Base-by-base conservation (phyloP, 2,113 vertebrate species). In the Suncus etruscus region DNA sequence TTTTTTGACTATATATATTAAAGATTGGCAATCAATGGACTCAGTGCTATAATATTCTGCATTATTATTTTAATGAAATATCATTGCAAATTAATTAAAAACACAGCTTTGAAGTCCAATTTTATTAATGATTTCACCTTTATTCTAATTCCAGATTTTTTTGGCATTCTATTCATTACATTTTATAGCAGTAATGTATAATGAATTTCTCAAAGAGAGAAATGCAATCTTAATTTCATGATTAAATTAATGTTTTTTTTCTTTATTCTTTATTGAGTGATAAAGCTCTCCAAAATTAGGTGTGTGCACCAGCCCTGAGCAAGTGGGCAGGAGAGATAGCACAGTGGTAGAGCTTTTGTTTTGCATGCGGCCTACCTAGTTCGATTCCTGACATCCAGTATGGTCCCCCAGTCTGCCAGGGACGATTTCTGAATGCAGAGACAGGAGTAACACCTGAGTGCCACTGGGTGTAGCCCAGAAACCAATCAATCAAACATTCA, bases 191-290 rank as follows among this genome's bases (percentile, higher is more conserved):
- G 74, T 7, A 61, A n/a, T 85, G 31, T 16, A 82, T 3, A 48
- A 68, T 11, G 32, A 82, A 11, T 3, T 65, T 75, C 27, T 45
- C 29, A 9, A 89, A n/a, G 32, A 73, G 2, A 85, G 3, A 75
- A 85, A 82, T 75, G 1, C 70, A 25, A 15, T 12, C 69, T 88
- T 75, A 66, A 66, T 91, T 96, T 90, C 20, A 66, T 54, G 63
- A 81, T 12, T 32, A 16, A 92, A 63, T 83, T 18, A 76, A 80
- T 68, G 31, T 47, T 39, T 39, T n/a, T n/a, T n/a, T n/a, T n/a
- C n/a, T n/a, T n/a, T n/a, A n/a, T n/a, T n/a, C n/a, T n/a, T n/a
- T n/a, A n/a, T n/a, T n/a, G n/a, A n/a, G n/a, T n/a, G n/a, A n/a
- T n/a, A n/a, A n/a, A n/a, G n/a, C n/a, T n/a, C n/a, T n/a, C n/a